Evolutionary conservation across 2,113 vertebrate species (phyloP).

Genomic region (Pelusios castaneus): DNA sequence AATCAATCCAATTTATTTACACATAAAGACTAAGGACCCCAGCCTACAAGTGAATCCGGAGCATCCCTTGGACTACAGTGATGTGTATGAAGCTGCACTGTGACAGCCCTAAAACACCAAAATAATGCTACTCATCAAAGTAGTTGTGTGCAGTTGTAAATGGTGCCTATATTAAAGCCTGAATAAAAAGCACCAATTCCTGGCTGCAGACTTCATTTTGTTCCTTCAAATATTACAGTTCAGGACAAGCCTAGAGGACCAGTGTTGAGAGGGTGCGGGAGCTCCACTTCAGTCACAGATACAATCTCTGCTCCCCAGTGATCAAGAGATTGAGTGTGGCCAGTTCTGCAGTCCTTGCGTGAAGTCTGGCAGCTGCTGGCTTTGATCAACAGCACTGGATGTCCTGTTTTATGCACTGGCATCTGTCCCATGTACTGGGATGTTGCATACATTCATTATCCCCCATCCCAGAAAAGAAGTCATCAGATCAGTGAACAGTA

Average conservation of each 20-base stretch:
- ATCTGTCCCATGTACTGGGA: background rate
- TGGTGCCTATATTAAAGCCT: background rate
- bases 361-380: background rate
- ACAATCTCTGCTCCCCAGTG: background rate
- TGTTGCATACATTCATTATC: background rate
- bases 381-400: background rate
- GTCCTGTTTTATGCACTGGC: background rate
- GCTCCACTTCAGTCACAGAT: background rate
- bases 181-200: background rate
- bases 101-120: background rate
- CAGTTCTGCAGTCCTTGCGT: background rate
- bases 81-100: background rate
- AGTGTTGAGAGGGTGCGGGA: background rate
- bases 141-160: background rate
- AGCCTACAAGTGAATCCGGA: background rate
- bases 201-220: accelerated
- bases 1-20: background rate
- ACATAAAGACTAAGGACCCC: background rate
- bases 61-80: background rate
- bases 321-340: accelerated
- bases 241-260: background rate
- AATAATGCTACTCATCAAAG: background rate
- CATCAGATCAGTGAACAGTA: background rate
- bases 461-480: background rate
- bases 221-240: background rate